A percentile compares a stretch with the other conserved stretches of the same genome.
Evolutionary conservation across 2,888 invertebrate species (phyloP).

Genomic region (Trichogramma evanescens): DNA sequence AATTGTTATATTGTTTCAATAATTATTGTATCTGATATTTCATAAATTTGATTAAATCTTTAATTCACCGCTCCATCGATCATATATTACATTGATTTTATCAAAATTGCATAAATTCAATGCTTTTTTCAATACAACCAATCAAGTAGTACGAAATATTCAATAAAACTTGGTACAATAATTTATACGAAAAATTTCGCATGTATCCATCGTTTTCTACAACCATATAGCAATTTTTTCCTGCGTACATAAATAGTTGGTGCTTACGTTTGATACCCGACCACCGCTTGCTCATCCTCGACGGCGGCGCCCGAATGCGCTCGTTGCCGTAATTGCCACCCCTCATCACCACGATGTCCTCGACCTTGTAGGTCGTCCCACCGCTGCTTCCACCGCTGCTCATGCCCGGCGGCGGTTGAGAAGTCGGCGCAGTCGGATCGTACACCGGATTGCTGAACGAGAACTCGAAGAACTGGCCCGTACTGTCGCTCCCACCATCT

Average conservation of each 20-base stretch:
- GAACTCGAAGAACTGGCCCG: conserved; percentile 55
- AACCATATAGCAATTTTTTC: too few species aligned
- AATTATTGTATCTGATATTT: too few species aligned
- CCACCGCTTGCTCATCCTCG: conserved; percentile 49
- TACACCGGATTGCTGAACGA: conserved; percentile 82
- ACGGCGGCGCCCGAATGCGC: conserved; percentile 29
- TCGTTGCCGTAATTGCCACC: conserved; percentile 41
- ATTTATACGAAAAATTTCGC: neutral
- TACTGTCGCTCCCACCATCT: conserved; percentile 37
- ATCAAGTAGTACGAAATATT: too few species aligned
- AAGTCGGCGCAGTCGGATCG: conserved; percentile 61
- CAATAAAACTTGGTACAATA: too few species aligned
- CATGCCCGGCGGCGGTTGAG: conserved; percentile 32
- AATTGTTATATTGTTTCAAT: too few species aligned
- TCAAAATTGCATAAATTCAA: too few species aligned
- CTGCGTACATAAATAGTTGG: neutral
- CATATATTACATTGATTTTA: too few species aligned
- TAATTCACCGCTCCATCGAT: too few species aligned
- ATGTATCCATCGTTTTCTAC: too few species aligned
- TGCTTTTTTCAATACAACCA: too few species aligned
- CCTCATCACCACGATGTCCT: conserved; percentile 66
- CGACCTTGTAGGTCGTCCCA: conserved; percentile 64
- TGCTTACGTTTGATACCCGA: conserved; percentile 51
- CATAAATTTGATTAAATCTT: too few species aligned
- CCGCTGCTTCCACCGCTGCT: conserved; percentile 39